These are phyloP conservation scores for Cerastoderma edule DNA, from an alignment of 2,888 invertebrate genomes.

Conservation along the genomic window DNA sequence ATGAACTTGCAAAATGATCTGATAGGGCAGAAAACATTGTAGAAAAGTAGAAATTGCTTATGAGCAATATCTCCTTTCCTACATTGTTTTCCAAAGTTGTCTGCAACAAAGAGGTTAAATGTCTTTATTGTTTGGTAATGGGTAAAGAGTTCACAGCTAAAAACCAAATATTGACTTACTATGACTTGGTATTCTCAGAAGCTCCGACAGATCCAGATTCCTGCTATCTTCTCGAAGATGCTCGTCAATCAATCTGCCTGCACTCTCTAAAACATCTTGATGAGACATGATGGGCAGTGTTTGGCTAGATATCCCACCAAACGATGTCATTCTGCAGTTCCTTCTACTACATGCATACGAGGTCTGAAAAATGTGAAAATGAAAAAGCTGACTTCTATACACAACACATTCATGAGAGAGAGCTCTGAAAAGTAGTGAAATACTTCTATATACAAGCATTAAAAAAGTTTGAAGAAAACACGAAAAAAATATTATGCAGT, in stretches of 20 bases:
- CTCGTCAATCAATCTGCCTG: constrained; percentile 74
- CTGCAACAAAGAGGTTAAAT: neutral
- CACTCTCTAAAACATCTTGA: constrained; percentile 73
- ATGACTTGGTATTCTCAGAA: constrained; percentile 74
- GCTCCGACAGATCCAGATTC: constrained; percentile 74
- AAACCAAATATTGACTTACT: constrained; percentile 61
- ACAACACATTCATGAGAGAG: too few relatives aligned
- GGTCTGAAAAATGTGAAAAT: too few relatives aligned
- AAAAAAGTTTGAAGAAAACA: too few relatives aligned
- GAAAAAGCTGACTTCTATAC: too few relatives aligned
- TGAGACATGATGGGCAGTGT: constrained; percentile 55
- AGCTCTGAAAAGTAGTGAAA: too few relatives aligned
- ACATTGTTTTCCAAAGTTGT: neutral
- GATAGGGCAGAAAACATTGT: neutral
- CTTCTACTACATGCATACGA: too few relatives aligned
- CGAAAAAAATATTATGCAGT: too few relatives aligned
- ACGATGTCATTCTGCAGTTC: constrained; percentile 66
- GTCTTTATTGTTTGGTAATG: neutral
- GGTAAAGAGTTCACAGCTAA: neutral
- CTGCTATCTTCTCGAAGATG: constrained; percentile 74
- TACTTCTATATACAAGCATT: too few relatives aligned
- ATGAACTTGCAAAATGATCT: neutral
- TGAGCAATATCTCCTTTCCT: neutral
- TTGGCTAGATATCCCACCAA: constrained; percentile 61
- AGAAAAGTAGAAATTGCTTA: neutral